A percentile compares a stretch with the other conserved stretches of the same genome.
Conservation (phyloP, 2,888 invertebrate genomes). For the Rhogogaster chlorosoma region DNA sequence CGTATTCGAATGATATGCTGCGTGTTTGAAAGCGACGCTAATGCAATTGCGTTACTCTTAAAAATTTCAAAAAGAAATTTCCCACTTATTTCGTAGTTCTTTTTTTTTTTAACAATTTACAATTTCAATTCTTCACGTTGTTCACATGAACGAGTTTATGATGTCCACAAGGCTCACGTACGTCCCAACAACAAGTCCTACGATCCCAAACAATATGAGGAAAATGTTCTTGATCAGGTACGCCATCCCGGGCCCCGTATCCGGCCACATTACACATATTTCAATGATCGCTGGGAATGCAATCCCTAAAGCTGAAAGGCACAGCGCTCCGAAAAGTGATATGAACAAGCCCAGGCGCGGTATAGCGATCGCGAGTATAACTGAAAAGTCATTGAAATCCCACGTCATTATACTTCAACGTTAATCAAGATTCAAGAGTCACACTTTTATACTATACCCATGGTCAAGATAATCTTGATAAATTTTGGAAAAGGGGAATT, state of each 20-base stretch:
- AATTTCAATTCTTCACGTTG: background rate
- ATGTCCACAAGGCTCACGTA: slow-evolving; percentile 81
- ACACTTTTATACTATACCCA: background rate
- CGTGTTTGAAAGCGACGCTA: background rate
- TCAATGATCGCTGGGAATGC: slow-evolving; percentile 89
- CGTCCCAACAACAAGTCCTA: slow-evolving; percentile 81
- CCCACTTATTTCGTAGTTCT: background rate
- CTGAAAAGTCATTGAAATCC: slow-evolving; percentile 79
- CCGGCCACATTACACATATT: slow-evolving; percentile 85
- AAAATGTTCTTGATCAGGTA: slow-evolving; percentile 79
- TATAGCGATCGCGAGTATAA: slow-evolving; percentile 85
- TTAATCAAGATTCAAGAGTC: background rate
- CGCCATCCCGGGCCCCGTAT: slow-evolving; percentile 77
- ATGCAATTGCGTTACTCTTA: background rate
- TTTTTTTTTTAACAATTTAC: background rate
- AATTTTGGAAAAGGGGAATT: background rate
- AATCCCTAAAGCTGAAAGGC: slow-evolving; percentile 86
- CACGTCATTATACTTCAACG: background rate
- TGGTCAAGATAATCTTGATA: background rate
- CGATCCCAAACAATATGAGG: slow-evolving; percentile 79
- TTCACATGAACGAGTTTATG: slow-evolving; percentile 72
- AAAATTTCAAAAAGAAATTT: slow-evolving; percentile 16
- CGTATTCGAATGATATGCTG: background rate
- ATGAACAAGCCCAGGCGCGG: slow-evolving; percentile 88
- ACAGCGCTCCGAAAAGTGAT: slow-evolving; percentile 87